Conservation (phyloP, 2,888 invertebrate genomes). For the Brachyptera risi region DNA sequence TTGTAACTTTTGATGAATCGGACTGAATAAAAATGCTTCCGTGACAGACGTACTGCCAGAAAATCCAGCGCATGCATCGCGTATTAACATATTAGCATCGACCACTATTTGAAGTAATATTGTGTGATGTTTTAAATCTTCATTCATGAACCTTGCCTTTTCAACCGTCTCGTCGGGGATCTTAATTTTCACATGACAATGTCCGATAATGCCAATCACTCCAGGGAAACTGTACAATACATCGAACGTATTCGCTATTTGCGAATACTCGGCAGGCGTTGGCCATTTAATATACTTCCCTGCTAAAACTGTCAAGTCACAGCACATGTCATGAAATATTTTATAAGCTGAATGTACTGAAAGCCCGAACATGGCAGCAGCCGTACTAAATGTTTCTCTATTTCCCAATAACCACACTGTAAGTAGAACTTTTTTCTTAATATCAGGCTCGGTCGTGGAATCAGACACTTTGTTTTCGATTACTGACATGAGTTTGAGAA, state of each 20-base stretch:
- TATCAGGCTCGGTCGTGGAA: conserved; percentile 4
- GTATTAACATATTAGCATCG: conserved; percentile 25
- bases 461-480: conserved; percentile 14
- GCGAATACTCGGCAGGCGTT: conserved; percentile 15
- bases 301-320: conserved; percentile 22
- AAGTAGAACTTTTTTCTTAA: conserved; percentile 26
- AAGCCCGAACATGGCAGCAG: conserved; percentile 21
- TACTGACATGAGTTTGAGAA: conserved; percentile 16
- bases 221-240: conserved; percentile 27
- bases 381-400: conserved; percentile 8
- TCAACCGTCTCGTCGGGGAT: conserved; percentile 18
- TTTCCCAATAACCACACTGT: conserved; percentile 29
- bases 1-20: conserved; percentile 18
- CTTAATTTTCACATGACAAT: conserved; percentile 21
- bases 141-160: conserved; percentile 20
- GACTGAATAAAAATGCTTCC: conserved; percentile 26
- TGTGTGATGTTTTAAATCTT: conserved; percentile 10
- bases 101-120: conserved; percentile 27
- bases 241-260: conserved; percentile 26
- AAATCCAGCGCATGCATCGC: conserved; percentile 30
- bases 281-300: conserved; percentile 29
- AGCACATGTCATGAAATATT: conserved; percentile 28
- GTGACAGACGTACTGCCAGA: conserved; percentile 23
- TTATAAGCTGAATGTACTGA: conserved; percentile 14
- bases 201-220: conserved; percentile 28